Conservation (phyloP, 2,113 vertebrate genomes). For the Pelodiscus sinensis region DNA sequence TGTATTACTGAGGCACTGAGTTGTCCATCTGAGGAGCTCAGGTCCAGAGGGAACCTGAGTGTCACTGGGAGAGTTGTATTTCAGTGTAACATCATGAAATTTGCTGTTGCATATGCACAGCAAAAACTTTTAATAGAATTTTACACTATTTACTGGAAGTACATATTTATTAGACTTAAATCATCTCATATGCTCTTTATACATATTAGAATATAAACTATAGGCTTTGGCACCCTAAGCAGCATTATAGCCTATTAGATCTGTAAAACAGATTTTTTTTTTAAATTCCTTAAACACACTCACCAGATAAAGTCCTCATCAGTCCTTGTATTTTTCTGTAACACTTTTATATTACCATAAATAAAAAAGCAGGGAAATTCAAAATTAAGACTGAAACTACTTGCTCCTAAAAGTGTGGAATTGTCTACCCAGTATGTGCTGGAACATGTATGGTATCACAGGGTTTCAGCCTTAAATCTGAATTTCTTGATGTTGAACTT, state of each 20-base stretch:
- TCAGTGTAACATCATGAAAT: neutral
- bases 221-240: neutral
- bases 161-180: too few species aligned
- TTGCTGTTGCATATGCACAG: neutral
- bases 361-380: neutral
- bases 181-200: fast-evolving
- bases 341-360: neutral
- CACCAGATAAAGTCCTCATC: neutral
- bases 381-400: neutral
- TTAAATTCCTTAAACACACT: neutral
- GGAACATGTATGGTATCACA: neutral
- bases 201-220: neutral
- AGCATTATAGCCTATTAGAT: neutral
- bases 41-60: neutral
- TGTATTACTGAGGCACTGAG: neutral
- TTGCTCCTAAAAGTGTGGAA: neutral
- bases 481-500: slow-evolving; percentile 15
- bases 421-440: fast-evolving
- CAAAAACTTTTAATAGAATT: neutral
- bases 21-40: slow-evolving; percentile 6
- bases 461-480: slow-evolving; percentile 43
- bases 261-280: neutral
- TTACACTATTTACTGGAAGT: too few species aligned
- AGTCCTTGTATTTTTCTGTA: neutral
- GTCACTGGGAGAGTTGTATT: neutral